Base-by-base conservation (phyloP, 2,888 invertebrate species). In the Idaea biselata region DNA sequence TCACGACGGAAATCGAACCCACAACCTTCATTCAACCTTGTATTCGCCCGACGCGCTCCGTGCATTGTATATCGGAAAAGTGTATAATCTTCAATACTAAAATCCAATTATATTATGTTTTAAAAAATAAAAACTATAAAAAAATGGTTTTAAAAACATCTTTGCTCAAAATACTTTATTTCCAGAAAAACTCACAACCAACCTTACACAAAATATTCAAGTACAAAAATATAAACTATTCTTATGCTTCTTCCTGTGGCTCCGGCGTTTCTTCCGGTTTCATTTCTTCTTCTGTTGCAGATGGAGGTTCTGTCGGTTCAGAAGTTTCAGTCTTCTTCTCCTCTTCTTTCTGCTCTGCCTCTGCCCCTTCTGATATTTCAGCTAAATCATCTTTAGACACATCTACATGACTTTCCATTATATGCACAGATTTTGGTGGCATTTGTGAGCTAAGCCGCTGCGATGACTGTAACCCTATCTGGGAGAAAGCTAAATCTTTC, bases 401-500 rank as follows among this genome's bases (percentile, higher is more conserved):
- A 16, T 55, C 64, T 54, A 66, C 63, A 8, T 59, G 16, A 0
- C 61, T 60, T 53, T 70, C 72, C 53, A 68, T 32, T 25, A 81
- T 69, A 11, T 79, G 67, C 3, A 70, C 73, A 6, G 79, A 79
- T 63, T 78, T 82, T 0, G 44, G 1, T 44, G 81, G 75, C 18
- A 63, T 65, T 63, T 62, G 61, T 11, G 73, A 75, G 25, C 67
- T 63, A 8, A 83, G 59, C 59, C 66, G 78, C 2, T 73, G 64
- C 63, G 78, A 77, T 0, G 85, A 83, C 6, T 75, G 69, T 16
- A 84, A 61, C 2, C 75, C 68, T 64, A 75, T 73, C 63, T 86
- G 81, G 3, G 89, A 87, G 55, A 82, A 81, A 5, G 81, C 84
- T 44, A 91, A 75, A 64, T 89, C 91, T 73, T 84, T 87, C 76